Percentiles rank a stretch among this genome's conserved stretches.
These are phyloP conservation scores for Agrotis exclamationis DNA, from an alignment of 2,888 invertebrate species.

Conservation along the genomic window DNA sequence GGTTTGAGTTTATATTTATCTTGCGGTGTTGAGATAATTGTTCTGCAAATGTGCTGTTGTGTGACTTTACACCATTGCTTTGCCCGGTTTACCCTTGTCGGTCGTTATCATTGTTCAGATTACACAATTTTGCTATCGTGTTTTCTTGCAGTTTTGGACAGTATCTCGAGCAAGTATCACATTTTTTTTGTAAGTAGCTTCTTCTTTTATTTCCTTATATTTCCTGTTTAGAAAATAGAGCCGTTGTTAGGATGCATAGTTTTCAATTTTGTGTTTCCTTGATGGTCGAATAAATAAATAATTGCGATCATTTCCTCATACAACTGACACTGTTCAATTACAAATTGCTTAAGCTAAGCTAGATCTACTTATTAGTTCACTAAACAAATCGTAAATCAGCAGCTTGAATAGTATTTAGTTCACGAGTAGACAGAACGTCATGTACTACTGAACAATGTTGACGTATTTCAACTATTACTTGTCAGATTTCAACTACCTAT, in stretches of 20 bases:
- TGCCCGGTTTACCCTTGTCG: neutral
- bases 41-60: slow-evolving; percentile 13
- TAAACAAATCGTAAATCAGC: slow-evolving; percentile 68
- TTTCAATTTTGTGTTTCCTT: neutral
- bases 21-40: slow-evolving; percentile 25
- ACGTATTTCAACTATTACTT: slow-evolving; percentile 61
- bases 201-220: too few relatives aligned
- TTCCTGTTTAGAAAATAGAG: neutral
- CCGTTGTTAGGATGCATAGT: too few relatives aligned
- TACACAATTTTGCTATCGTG: neutral
- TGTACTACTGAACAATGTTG: slow-evolving; percentile 61
- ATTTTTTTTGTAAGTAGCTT: too few relatives aligned
- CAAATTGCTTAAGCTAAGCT: slow-evolving; percentile 49
- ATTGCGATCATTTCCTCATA: slow-evolving; percentile 30
- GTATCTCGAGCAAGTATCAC: neutral
- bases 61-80: slow-evolving; percentile 8
- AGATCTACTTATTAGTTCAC: slow-evolving; percentile 52
- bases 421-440: slow-evolving; percentile 63
- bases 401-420: slow-evolving; percentile 65
- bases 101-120: neutral
- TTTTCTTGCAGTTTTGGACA: neutral
- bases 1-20: slow-evolving; percentile 27
- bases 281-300: slow-evolving; percentile 1
- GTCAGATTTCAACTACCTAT: slow-evolving; percentile 64
- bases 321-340: slow-evolving; percentile 26